Evolutionary conservation across 2,888 invertebrate genomes (phyloP), one percentile per base, ranked within the genome.

Genomic region (Drosophila fulvimacula): DNA sequence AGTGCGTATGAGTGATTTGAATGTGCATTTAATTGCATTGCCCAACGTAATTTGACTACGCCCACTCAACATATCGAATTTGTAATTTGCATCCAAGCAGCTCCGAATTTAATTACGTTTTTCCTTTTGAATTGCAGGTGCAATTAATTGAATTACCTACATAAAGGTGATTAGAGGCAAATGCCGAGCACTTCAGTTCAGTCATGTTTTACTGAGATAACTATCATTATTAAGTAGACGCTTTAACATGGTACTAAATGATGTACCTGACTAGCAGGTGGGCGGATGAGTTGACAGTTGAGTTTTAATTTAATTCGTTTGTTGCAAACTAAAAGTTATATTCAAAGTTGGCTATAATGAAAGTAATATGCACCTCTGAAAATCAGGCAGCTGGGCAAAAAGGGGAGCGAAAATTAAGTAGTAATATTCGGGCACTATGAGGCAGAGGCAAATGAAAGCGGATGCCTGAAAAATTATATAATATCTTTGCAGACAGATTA

Each of bases 1-100:
- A 82, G 86, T 86, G 84, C 84, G 86, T 76, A 76, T 84, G 78
- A 75, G 69, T 78, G 65, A 71, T 52, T 73, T 69, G 66, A 80
- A 82, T 79, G 73, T 72, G 58, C 64, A 64, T 73, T 69, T 84
- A 76, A 82, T 83, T 79, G 76, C 74, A 78, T 71, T 75, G 46
- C 36, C 36, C 34, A 53, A 42, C 48, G 56, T 64, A 73, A 75
- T 83, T 78, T 73, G 52, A 59, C 66, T 44, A 53, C 5, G 9
- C 44, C 48, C 30, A 46, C 39, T 17, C 46, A 46, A 27, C 27
- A 39, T 53, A 64, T 48, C 36, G 24, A 41, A 66, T 38, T 30
- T 69, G n/a, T 27, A 62, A 71, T 65, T 79, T 57, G 21, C 62
- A 70, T 39, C 21, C 39, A 30, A 21, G 39, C 38, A 65, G 39